Evolutionary conservation across 2,888 invertebrate genomes (phyloP).

Genomic region (Aplocera efformata): DNA sequence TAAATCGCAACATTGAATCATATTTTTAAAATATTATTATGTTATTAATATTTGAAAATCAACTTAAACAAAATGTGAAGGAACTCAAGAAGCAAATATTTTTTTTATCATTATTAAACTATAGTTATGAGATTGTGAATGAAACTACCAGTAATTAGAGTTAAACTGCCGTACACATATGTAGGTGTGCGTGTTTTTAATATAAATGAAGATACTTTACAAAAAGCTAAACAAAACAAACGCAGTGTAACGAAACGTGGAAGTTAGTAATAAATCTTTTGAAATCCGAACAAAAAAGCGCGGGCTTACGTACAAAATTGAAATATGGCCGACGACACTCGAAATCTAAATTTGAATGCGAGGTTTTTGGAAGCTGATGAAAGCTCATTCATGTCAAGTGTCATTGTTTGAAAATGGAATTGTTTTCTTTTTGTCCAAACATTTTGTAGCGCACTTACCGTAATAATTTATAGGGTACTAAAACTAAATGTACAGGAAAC

Average conservation of each 20-base stretch:
- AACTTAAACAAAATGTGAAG: too few species aligned
- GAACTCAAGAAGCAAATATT: too few species aligned
- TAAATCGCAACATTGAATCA: too few species aligned
- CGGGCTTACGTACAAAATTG: conserved; percentile 35
- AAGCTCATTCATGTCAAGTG: conserved; percentile 27
- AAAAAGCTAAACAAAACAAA: conserved; percentile 31
- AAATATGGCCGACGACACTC: conserved; percentile 31
- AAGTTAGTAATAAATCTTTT: conserved; percentile 55
- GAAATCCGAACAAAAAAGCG: conserved; percentile 46
- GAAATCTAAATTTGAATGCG: conserved; percentile 33
- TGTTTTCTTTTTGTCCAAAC: conserved; percentile 18
- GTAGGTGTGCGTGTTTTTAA: too few species aligned
- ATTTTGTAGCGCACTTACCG: conserved; percentile 11
- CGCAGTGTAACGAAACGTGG: conserved; percentile 40
- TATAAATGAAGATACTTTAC: conserved; percentile 33
- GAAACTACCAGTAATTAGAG: too few species aligned
- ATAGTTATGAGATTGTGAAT: too few species aligned
- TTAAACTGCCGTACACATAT: too few species aligned
- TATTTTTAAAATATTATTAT: too few species aligned
- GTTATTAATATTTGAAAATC: too few species aligned
- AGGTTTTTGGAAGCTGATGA: conserved; percentile 26
- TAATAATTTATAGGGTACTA: conserved; percentile 21
- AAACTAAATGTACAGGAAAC: conserved; percentile 9
- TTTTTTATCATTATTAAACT: too few species aligned
- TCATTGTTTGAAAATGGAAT: conserved; percentile 29